Evolutionary conservation across 1,140 invertebrate species (phyloP), one percentile per base, ranked within the genome.

Genomic region (Orchesella cincta): DNA sequence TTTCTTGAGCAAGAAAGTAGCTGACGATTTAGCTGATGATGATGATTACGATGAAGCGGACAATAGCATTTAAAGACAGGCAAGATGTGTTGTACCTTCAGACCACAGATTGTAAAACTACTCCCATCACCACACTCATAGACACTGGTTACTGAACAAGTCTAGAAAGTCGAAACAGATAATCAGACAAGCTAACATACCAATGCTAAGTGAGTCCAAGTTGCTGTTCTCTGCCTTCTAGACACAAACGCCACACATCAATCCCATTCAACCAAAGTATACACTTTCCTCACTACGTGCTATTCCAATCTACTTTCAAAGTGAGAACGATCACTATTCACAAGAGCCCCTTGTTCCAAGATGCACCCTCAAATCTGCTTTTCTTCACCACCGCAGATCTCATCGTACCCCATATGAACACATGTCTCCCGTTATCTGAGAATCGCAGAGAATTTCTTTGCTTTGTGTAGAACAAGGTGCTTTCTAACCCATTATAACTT

Each of bases 21-120:
- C 62, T 67, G 62, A 67, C 62, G 62, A 67, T 67, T 67, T 67
- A 67, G 62, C 62, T 67, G 62, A 67, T 67, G 62, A 67, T 67
- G 29, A 67, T 67, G 62, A 67, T 67, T 26, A 67, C 62, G 62
- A 5, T 2, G 28, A 67, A n/a, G n/a, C 62, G 62, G 62, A 67
- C 62, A 29, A 67, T 67, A 33, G 52, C 14, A 57, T 8, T 67
- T 8, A 67, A 31, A 57, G 23, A 16, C 12, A 57, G n/a, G 23
- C 8, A 33, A 33, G 31, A 67, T 67, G 62, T 67, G 23, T 57
- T 57, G n/a, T n/a, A 67, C 62, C 62, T 67, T 67, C 29, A 67
- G 23, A 67, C 62, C 62, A 67, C 62, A 67, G 62, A 67, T 67
- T 67, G 62, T 23, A 67, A n/a, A 67, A 67, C 62, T 18, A 33